A percentile compares a stretch with the other conserved stretches of the same genome.
Evolutionary conservation across 2,888 invertebrate species (phyloP).

Genomic region (Tetrapedia diversipes): DNA sequence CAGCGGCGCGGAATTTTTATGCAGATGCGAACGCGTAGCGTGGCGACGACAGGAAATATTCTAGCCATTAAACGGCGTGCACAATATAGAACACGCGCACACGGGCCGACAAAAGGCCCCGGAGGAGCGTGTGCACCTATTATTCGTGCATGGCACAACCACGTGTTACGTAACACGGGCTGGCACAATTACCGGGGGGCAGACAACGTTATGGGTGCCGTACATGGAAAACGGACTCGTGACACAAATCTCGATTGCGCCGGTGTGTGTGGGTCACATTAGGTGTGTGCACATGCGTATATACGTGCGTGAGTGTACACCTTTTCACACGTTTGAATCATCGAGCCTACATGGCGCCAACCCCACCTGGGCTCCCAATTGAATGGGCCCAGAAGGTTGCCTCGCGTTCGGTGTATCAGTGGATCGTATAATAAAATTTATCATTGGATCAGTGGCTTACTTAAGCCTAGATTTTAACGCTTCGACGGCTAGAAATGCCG

Average conservation of each 20-base stretch:
- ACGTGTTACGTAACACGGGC: slow-evolving; percentile 65
- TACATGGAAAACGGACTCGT: slow-evolving; percentile 78
- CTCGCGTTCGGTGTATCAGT: not conserved
- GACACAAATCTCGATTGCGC: slow-evolving; percentile 78
- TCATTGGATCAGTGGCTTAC: too few species aligned
- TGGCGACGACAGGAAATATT: slow-evolving; percentile 20
- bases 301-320: slow-evolving; percentile 42
- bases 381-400: not conserved
- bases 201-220: slow-evolving; percentile 70
- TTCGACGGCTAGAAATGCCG: too few species aligned
- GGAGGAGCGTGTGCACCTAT: slow-evolving; percentile 49
- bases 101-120: slow-evolving; percentile 38
- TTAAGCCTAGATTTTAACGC: too few species aligned
- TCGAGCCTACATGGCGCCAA: slow-evolving; percentile 3
- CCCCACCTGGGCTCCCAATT: not conserved
- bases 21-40: not conserved
- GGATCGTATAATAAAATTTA: too few species aligned
- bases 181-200: slow-evolving; percentile 75
- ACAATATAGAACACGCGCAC: slow-evolving; percentile 18
- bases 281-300: too few species aligned
- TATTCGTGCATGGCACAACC: slow-evolving; percentile 57
- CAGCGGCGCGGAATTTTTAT: slow-evolving; percentile 9
- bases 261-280: slow-evolving; percentile 44
- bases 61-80: slow-evolving; percentile 11
- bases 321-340: slow-evolving; percentile 41